Evolutionary conservation across 2,797 vertebrate species (phyloP).

Genomic region (Syngnathus rostellatus): DNA sequence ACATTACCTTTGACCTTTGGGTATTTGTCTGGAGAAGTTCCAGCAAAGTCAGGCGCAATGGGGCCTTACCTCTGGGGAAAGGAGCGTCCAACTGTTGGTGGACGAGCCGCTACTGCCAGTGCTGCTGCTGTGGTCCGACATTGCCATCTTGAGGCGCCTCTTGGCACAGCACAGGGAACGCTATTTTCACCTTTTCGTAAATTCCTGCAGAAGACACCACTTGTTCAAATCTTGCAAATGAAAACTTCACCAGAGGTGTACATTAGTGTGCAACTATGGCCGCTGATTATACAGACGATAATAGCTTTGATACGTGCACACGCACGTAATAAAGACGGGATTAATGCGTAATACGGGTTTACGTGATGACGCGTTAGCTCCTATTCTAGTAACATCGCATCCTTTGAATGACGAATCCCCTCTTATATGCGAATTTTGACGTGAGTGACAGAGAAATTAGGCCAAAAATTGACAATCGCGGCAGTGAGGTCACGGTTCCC

Average conservation of each 20-base stretch:
- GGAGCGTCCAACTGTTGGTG: slow-evolving; percentile 81
- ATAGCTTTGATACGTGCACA: not conserved
- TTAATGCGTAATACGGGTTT: slow-evolving; percentile 42
- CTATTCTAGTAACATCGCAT: slow-evolving; percentile 18
- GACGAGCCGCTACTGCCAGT: slow-evolving; percentile 72
- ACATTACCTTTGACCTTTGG: too few species aligned
- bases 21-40: too few species aligned
- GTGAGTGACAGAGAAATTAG: slow-evolving; percentile 26
- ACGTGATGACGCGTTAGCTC: slow-evolving; percentile 50
- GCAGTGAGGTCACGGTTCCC: not conserved
- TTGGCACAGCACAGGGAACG: slow-evolving; percentile 36
- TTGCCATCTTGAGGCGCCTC: slow-evolving; percentile 60
- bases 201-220: slow-evolving; percentile 2
- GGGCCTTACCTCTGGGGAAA: slow-evolving; percentile 74
- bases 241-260: not conserved
- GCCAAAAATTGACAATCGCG: slow-evolving; percentile 47
- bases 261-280: not conserved
- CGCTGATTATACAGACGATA: not conserved
- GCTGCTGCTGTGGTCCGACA: slow-evolving; percentile 76
- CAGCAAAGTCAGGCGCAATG: too few species aligned
- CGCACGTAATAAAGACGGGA: slow-evolving; percentile 27
- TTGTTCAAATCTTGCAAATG: not conserved
- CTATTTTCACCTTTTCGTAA: not conserved
- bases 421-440: not conserved
- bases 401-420: not conserved